Conservation (phyloP, 2,113 vertebrate genomes). For the Sarotherodon lohbergeri region DNA sequence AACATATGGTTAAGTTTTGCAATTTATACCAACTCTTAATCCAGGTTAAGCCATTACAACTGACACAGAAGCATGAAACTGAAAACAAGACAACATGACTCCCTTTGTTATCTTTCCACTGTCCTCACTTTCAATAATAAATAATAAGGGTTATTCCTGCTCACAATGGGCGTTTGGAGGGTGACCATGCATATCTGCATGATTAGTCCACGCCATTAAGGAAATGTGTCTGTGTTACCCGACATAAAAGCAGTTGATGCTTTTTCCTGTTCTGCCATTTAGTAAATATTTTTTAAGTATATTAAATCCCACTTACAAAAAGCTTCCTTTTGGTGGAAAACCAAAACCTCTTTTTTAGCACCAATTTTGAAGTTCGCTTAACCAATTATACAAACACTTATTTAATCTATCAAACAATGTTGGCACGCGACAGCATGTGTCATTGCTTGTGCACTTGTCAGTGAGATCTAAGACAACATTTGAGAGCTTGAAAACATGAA, state of each 20-base stretch:
- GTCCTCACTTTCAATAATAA: neutral
- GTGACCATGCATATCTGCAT: neutral
- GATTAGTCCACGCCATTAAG: neutral
- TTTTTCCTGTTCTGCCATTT: neutral
- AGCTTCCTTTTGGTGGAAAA: neutral
- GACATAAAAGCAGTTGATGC: neutral
- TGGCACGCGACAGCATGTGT: neutral
- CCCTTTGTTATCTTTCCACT: neutral
- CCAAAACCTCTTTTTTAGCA: neutral
- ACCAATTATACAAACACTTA: neutral
- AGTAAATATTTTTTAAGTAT: neutral
- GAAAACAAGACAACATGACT: neutral
- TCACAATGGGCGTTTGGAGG: neutral
- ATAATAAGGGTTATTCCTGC: neutral
- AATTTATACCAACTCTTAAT: neutral
- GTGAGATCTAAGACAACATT: neutral
- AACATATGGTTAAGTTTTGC: neutral
- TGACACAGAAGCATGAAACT: neutral
- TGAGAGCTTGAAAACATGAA: neutral
- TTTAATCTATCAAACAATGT: neutral
- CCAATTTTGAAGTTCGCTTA: neutral
- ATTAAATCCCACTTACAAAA: neutral
- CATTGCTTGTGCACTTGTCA: neutral
- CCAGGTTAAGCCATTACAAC: neutral
- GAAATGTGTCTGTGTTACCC: neutral